phyloP scores from a whole-genome alignment of 2,113 vertebrate species.

The Notarius quadriscutis region DNA sequence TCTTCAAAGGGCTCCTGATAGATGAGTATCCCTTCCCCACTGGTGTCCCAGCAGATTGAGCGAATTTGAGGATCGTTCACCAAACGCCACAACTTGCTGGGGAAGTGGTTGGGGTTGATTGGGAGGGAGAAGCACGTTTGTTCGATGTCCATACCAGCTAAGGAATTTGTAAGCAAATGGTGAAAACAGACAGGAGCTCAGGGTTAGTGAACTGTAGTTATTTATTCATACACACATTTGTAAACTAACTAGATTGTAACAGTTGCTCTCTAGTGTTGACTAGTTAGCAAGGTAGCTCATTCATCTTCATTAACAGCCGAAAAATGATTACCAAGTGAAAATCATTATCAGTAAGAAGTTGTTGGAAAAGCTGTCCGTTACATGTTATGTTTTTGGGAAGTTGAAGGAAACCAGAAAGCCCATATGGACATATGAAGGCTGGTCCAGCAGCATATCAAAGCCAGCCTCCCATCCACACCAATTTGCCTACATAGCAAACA shows the following conservation, averaged over 20 bases:
- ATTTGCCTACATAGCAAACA: too few relatives aligned
- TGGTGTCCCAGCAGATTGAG: conserved; percentile 76
- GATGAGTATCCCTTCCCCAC: conserved; percentile 72
- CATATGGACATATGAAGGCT: too few relatives aligned
- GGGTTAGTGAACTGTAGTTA: background rate
- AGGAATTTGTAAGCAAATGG: background rate
- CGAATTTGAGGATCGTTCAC: conserved; percentile 73
- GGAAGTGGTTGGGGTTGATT: conserved; percentile 78
- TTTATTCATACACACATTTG: background rate
- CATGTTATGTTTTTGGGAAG: too few relatives aligned
- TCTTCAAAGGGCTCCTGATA: conserved; percentile 73
- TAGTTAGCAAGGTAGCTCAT: background rate
- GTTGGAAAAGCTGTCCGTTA: too few relatives aligned
- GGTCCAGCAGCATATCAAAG: too few relatives aligned
- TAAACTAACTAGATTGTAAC: background rate
- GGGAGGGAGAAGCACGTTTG: conserved; percentile 52
- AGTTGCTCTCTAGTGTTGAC: background rate
- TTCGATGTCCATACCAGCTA: conserved; percentile 62
- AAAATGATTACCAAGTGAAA: background rate
- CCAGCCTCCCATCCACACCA: too few relatives aligned
- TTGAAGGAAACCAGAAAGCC: too few relatives aligned
- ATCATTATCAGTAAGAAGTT: too few relatives aligned
- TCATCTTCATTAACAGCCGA: background rate
- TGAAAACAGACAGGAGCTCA: background rate
- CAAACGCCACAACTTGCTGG: conserved; percentile 82